Conservation (phyloP, 2,113 vertebrate genomes). For the Rhagologus leucostigma region DNA sequence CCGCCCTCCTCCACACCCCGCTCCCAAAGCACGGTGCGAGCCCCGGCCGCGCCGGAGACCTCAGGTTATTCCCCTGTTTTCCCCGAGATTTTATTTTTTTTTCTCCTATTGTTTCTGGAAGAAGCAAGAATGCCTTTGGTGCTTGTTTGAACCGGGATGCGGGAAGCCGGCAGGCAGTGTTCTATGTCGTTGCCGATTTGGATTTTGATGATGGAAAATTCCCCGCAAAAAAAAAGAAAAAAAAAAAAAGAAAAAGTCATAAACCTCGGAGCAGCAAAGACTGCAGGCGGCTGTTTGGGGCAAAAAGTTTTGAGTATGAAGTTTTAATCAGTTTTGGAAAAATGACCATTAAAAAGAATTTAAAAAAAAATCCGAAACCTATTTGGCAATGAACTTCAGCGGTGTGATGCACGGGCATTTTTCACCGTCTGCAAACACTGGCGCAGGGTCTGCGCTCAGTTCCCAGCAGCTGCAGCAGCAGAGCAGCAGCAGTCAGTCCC, state of each 20-base stretch:
- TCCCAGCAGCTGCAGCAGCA: neutral
- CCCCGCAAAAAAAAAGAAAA: neutral
- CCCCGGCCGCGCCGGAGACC: neutral
- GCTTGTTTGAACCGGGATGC: neutral
- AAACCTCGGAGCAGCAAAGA: neutral
- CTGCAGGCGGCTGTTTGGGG: neutral
- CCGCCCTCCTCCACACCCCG: neutral
- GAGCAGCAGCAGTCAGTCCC: neutral
- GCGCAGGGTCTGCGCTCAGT: neutral
- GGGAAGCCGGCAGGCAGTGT: neutral
- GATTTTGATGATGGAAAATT: neutral
- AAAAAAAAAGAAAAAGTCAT: neutral
- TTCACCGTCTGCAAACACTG: accelerated
- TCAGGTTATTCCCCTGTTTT: neutral
- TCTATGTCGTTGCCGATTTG: neutral
- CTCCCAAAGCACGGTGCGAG: neutral
- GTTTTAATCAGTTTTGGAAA: neutral
- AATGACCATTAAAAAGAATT: neutral
- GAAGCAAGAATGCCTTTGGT: neutral
- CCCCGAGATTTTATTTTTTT: neutral
- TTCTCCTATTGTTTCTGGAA: neutral
- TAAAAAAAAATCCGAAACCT: neutral
- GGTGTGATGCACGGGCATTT: neutral
- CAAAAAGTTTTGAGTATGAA: neutral
- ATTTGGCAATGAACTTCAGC: neutral